Evolutionary conservation across 2,113 vertebrate species (phyloP).

Genomic region (Melanerpes aurifrons): DNA sequence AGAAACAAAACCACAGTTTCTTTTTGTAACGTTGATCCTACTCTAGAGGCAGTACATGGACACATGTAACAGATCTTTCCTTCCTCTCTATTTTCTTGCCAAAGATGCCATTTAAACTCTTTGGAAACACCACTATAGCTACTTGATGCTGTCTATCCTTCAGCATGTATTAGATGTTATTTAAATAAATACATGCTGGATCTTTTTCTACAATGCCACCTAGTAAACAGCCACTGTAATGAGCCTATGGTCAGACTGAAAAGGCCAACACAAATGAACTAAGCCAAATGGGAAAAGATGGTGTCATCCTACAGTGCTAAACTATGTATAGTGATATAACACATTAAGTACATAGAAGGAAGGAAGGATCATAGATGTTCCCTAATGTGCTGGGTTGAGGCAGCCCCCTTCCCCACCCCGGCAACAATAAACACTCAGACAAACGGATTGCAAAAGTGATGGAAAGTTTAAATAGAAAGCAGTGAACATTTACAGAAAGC

Average conservation of each 20-base stretch:
- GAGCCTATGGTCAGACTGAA: neutral
- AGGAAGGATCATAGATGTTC: neutral
- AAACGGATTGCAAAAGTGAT: too few species aligned
- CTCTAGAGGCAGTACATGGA: neutral
- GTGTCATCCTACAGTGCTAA: neutral
- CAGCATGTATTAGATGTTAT: neutral
- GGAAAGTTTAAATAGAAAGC: too few species aligned
- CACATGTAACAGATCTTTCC: constrained; percentile 2
- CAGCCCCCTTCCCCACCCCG: too few species aligned
- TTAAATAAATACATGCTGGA: constrained; percentile 3
- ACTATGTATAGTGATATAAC: neutral
- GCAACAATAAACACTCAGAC: too few species aligned
- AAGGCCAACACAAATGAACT: neutral
- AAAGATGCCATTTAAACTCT: constrained; percentile 15
- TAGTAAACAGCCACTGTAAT: neutral
- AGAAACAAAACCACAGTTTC: constrained; percentile 49
- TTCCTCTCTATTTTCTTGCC: constrained; percentile 38
- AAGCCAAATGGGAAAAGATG: neutral
- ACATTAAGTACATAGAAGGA: neutral
- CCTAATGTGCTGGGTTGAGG: too few species aligned
- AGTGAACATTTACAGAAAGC: too few species aligned
- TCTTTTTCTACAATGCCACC: neutral
- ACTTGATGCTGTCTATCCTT: neutral
- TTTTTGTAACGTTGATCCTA: constrained; percentile 32
- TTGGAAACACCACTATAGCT: neutral